These are phyloP conservation scores for Acrobasis consociella DNA, from an alignment of 2,888 invertebrate species.

Conservation along the genomic window DNA sequence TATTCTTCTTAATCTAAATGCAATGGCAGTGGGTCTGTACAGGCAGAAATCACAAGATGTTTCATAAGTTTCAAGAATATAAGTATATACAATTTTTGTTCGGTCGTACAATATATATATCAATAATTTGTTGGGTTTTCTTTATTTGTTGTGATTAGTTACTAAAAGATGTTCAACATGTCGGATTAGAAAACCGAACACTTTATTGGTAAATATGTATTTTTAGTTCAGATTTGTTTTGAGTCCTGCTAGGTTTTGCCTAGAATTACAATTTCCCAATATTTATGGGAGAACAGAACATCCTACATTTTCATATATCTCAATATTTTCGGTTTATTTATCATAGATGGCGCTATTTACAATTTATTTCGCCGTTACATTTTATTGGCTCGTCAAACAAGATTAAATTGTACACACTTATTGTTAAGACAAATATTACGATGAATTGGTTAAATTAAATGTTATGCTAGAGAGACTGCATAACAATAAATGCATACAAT, in stretches of 20 bases:
- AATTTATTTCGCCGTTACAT: conserved; percentile 22
- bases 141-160: background rate
- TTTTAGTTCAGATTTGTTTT: background rate
- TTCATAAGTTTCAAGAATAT: conserved; percentile 19
- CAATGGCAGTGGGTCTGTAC: conserved; percentile 23
- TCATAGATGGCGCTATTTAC: conserved; percentile 36
- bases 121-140: conserved; percentile 7
- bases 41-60: conserved; percentile 20
- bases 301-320: background rate
- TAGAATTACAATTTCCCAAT: conserved; percentile 1
- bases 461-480: conserved; percentile 1
- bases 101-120: background rate
- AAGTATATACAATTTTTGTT: conserved; percentile 17
- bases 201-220: conserved; percentile 13
- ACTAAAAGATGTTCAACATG: background rate
- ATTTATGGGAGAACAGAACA: background rate
- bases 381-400: conserved; percentile 11
- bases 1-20: conserved; percentile 16
- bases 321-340: conserved; percentile 15
- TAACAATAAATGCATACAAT: conserved; percentile 15
- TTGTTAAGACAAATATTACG: conserved; percentile 26
- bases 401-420: conserved; percentile 28
- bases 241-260: background rate
- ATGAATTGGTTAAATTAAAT: conserved; percentile 5
- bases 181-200: conserved; percentile 5